These are phyloP conservation scores for Teleopsis dalmanni DNA, from an alignment of 1,140 invertebrate genomes.

Conservation along the genomic window DNA sequence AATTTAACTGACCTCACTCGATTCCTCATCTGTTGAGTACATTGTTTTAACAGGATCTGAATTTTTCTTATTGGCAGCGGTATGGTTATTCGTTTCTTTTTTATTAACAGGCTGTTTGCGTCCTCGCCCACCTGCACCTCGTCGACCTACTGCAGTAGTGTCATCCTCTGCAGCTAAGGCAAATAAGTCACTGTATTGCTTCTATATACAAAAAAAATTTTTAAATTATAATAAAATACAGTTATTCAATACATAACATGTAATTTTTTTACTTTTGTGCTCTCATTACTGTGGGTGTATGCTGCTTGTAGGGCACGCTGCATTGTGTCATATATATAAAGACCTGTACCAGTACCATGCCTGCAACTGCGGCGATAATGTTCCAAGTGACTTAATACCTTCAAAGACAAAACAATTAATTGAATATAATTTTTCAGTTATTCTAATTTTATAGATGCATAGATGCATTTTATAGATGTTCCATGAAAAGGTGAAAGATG, in stretches of 20 bases:
- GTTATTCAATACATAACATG: no score
- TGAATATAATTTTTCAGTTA: no score
- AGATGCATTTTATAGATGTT: no score
- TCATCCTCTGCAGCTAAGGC: conserved; percentile 85
- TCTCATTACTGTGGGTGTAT: conserved; percentile 71
- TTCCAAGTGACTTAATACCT: conserved; percentile 87
- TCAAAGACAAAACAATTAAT: conserved; percentile 32
- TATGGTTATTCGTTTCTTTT: conserved; percentile 39
- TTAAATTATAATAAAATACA: no score
- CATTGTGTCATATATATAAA: conserved; percentile 69
- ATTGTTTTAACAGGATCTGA: conserved; percentile 35
- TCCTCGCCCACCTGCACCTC: conserved; percentile 38
- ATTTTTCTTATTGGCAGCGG: conserved; percentile 35
- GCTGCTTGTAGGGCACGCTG: conserved; percentile 79
- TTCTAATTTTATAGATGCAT: no score
- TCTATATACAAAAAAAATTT: no score
- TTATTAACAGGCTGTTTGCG: conserved; percentile 36
- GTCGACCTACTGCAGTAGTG: conserved; percentile 36
- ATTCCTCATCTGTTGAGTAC: conserved; percentile 40
- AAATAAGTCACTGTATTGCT: conserved; percentile 86
- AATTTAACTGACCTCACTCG: conserved; percentile 26
- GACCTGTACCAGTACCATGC: conserved; percentile 50
- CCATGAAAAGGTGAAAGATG: no score
- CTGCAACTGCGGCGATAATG: conserved; percentile 72
- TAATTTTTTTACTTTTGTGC: conserved; percentile 49